Evolutionary conservation across 2,888 invertebrate species (phyloP).

Genomic region (Torymus tubicola): DNA sequence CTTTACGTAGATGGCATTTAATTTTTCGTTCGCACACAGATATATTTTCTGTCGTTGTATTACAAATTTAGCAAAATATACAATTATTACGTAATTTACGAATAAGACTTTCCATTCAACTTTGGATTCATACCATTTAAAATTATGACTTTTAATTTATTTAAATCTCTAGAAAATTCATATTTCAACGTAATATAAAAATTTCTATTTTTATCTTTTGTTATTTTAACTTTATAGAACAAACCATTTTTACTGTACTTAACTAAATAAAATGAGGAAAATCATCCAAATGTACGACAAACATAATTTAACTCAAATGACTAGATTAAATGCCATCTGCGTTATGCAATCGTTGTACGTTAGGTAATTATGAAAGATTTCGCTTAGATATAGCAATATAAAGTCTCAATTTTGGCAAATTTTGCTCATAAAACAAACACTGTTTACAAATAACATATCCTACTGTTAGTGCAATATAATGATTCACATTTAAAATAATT

Average conservation of each 20-base stretch:
- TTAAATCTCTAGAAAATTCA: too few species aligned
- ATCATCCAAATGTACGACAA: slow-evolving; percentile 25
- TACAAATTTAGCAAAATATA: too few species aligned
- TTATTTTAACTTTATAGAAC: not conserved
- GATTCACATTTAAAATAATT: slow-evolving; percentile 1
- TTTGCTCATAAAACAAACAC: not conserved
- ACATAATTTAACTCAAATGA: slow-evolving; percentile 15
- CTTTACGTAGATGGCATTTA: slow-evolving; percentile 31
- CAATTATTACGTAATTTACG: too few species aligned
- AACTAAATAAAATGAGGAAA: slow-evolving; percentile 40
- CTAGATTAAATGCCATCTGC: slow-evolving; percentile 40
- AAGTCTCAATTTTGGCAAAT: not conserved
- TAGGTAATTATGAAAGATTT: not conserved
- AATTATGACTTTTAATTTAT: too few species aligned
- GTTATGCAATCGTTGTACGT: not conserved
- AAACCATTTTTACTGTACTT: slow-evolving; percentile 50
- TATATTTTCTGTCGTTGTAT: too few species aligned
- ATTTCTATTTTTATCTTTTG: not conserved
- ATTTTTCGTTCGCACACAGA: not conserved
- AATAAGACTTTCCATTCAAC: too few species aligned
- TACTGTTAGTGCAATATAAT: slow-evolving; percentile 14
- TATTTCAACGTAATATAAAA: too few species aligned
- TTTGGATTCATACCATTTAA: too few species aligned
- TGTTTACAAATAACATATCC: not conserved
- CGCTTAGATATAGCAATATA: not conserved